A percentile compares a stretch with the other conserved stretches of the same genome.
phyloP scores from a whole-genome alignment of 2,888 invertebrate genomes.

The Julus scandinavius region DNA sequence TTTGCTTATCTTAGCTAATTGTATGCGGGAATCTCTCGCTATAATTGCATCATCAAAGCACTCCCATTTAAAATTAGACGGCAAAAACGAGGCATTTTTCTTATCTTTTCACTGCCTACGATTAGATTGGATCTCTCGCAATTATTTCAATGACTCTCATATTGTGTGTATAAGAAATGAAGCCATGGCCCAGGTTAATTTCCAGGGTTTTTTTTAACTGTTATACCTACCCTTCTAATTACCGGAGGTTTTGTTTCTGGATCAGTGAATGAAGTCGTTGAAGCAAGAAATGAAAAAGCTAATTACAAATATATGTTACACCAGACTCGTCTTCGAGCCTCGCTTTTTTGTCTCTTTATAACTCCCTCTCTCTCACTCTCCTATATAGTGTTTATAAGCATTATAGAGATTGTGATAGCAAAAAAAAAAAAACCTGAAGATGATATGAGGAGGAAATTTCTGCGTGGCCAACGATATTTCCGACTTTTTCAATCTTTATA shows the following conservation, averaged over 20 bases:
- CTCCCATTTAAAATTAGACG: constrained; percentile 25
- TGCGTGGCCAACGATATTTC: not conserved
- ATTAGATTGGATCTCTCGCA: constrained; percentile 33
- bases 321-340: constrained; percentile 7
- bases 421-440: constrained; percentile 2
- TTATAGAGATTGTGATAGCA: constrained; percentile 25
- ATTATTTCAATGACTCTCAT: constrained; percentile 33
- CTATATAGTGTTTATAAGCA: constrained; percentile 2
- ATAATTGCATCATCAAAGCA: constrained; percentile 33
- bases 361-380: not conserved
- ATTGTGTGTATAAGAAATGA: constrained; percentile 33
- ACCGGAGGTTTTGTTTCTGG: constrained; percentile 47
- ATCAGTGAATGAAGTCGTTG: constrained; percentile 44
- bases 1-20: constrained; percentile 33
- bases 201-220: constrained; percentile 43
- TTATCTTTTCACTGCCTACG: constrained; percentile 22
- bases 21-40: constrained; percentile 15
- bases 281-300: constrained; percentile 49
- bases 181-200: constrained; percentile 33
- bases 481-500: not conserved
- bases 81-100: constrained; percentile 30
- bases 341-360: not conserved
- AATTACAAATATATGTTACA: constrained; percentile 41
- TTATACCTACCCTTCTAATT: constrained; percentile 39
- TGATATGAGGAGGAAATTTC: not conserved